These are phyloP conservation scores for Oligia latruncula DNA, from an alignment of 2,888 invertebrate species.

Conservation along the genomic window DNA sequence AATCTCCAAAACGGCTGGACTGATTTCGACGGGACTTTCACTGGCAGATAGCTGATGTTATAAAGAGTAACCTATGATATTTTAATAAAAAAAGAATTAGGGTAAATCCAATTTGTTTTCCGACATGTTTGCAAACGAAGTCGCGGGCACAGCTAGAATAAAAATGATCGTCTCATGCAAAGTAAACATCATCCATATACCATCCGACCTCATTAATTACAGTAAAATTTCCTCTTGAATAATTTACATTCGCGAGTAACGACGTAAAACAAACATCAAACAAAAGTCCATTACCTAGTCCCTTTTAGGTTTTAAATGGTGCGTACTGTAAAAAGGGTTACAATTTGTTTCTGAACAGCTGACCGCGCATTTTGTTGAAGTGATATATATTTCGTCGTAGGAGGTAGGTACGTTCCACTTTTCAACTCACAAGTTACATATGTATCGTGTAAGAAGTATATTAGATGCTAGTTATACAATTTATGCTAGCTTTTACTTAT, in stretches of 20 bases:
- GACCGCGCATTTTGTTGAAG: slow-evolving; percentile 44
- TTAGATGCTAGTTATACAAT: too few species aligned
- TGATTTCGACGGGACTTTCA: too few species aligned
- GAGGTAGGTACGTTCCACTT: neutral
- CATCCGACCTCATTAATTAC: slow-evolving; percentile 14
- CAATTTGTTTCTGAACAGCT: slow-evolving; percentile 55
- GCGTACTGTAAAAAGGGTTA: slow-evolving; percentile 45
- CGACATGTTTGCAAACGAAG: too few species aligned
- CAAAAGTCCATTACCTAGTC: slow-evolving; percentile 37
- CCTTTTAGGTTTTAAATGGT: slow-evolving; percentile 47
- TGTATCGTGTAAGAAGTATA: too few species aligned
- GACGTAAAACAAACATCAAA: slow-evolving; percentile 47
- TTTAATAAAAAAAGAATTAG: too few species aligned
- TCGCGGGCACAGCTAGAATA: neutral
- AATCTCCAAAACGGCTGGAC: too few species aligned
- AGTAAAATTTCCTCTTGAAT: slow-evolving; percentile 31
- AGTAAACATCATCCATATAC: slow-evolving; percentile 4
- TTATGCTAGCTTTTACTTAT: too few species aligned
- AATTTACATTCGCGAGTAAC: slow-evolving; percentile 30
- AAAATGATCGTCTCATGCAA: neutral
- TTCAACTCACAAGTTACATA: too few species aligned
- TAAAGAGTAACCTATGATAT: too few species aligned
- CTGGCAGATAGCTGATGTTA: too few species aligned
- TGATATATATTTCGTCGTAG: slow-evolving; percentile 3
- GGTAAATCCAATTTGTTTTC: too few species aligned